Conservation (phyloP, 2,888 invertebrate species). For the Philaethria dido region DNA sequence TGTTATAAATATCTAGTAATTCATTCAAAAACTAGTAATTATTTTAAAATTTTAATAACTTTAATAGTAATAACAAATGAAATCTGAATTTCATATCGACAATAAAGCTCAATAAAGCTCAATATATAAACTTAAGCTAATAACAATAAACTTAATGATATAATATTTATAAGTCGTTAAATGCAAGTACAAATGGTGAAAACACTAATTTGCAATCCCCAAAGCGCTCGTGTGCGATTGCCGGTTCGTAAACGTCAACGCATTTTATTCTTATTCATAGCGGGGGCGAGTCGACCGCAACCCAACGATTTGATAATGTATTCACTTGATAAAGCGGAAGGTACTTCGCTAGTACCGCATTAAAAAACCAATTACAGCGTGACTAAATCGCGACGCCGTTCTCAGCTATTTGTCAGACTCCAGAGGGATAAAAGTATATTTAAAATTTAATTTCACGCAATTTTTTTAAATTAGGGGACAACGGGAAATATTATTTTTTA, state of each 20-base stretch:
- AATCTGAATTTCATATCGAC: background rate
- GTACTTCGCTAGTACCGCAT: slow-evolving; percentile 80
- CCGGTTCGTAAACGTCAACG: slow-evolving; percentile 61
- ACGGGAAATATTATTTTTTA: slow-evolving; percentile 72
- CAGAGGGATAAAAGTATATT: slow-evolving; percentile 79
- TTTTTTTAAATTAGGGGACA: slow-evolving; percentile 78
- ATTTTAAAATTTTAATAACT: no score
- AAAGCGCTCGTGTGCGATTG: slow-evolving; percentile 44
- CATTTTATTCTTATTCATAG: slow-evolving; percentile 82
- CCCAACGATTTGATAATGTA: slow-evolving; percentile 83
- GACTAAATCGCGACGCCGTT: slow-evolving; percentile 78
- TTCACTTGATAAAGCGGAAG: slow-evolving; percentile 83
- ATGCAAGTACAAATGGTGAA: slow-evolving; percentile 58
- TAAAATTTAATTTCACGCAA: slow-evolving; percentile 84
- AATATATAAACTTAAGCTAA: slow-evolving; percentile 7
- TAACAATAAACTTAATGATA: slow-evolving; percentile 65
- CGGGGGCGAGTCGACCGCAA: slow-evolving; percentile 67
- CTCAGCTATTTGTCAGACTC: slow-evolving; percentile 82
- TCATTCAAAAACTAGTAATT: no score
- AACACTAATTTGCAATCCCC: slow-evolving; percentile 77
- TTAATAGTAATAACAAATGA: no score
- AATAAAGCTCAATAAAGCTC: background rate
- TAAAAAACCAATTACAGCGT: slow-evolving; percentile 84
- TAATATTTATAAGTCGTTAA: slow-evolving; percentile 78
- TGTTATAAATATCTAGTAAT: no score